Conservation (phyloP, 2,113 vertebrate species). For the Platysteira castanea region DNA sequence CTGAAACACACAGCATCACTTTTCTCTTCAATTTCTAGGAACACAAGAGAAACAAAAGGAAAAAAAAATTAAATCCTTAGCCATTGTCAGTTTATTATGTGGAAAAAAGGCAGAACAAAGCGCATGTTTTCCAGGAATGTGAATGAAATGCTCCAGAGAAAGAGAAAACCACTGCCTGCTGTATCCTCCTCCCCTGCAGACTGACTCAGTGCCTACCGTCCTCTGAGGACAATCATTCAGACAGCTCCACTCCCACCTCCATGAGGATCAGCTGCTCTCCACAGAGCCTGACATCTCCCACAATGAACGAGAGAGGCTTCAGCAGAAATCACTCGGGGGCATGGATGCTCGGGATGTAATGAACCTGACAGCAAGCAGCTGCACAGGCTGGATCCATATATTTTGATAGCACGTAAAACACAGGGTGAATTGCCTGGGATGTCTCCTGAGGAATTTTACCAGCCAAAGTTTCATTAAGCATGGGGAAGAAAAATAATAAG, state of each 20-base stretch:
- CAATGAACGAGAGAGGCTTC: neutral
- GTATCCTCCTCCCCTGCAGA: neutral
- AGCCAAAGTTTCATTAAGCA: neutral
- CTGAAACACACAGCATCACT: neutral
- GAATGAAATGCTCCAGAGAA: neutral
- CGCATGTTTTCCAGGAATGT: neutral
- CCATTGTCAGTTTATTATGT: neutral
- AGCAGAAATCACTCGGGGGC: neutral
- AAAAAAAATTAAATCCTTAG: neutral
- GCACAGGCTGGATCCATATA: neutral
- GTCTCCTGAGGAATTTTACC: neutral
- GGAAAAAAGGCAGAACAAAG: neutral
- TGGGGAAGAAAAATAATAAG: neutral
- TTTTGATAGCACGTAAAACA: neutral
- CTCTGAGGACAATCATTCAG: neutral
- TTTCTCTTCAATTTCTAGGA: neutral
- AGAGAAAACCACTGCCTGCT: neutral
- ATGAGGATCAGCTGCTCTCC: neutral
- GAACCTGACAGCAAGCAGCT: constrained; percentile 44
- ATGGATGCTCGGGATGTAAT: neutral
- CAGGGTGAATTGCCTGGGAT: neutral
- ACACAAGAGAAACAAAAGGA: neutral
- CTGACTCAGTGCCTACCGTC: neutral
- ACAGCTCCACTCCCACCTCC: neutral
- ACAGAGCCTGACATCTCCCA: neutral